phyloP scores from a whole-genome alignment of 2,113 vertebrate species.

The Stegostoma tigrinum region DNA sequence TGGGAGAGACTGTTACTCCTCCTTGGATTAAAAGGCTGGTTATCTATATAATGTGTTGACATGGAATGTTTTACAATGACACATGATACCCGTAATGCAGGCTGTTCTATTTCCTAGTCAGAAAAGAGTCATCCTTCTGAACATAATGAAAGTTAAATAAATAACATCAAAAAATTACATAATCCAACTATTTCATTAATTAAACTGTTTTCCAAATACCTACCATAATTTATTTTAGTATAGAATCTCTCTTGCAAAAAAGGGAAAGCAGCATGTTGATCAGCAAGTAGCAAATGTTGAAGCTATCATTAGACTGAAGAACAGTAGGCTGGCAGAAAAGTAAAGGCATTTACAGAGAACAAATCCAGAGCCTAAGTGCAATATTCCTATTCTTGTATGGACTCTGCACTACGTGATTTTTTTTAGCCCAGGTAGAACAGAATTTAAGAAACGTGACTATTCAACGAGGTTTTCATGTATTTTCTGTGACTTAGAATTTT shows the following conservation, averaged over 20 bases:
- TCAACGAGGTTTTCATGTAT: background rate
- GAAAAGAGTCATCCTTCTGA: background rate
- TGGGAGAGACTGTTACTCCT: background rate
- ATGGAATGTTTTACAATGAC: background rate
- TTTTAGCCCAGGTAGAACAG: background rate
- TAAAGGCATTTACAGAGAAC: background rate
- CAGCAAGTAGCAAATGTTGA: background rate
- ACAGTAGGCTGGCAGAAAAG: background rate
- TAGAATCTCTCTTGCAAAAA: background rate
- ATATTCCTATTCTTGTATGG: background rate
- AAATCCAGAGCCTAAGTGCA: background rate
- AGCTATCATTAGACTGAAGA: background rate
- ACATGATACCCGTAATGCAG: background rate
- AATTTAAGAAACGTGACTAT: background rate
- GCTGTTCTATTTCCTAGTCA: background rate
- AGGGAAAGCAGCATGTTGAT: background rate
- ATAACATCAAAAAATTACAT: too few species aligned
- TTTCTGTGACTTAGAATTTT: background rate
- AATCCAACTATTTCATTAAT: background rate
- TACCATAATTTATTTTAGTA: background rate
- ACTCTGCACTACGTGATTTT: background rate
- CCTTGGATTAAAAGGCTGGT: background rate
- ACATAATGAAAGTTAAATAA: background rate
- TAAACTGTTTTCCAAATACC: background rate
- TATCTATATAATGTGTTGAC: background rate